Base-by-base conservation (phyloP, 2,797 vertebrate species). In the Orientallactaga sibirica region DNA sequence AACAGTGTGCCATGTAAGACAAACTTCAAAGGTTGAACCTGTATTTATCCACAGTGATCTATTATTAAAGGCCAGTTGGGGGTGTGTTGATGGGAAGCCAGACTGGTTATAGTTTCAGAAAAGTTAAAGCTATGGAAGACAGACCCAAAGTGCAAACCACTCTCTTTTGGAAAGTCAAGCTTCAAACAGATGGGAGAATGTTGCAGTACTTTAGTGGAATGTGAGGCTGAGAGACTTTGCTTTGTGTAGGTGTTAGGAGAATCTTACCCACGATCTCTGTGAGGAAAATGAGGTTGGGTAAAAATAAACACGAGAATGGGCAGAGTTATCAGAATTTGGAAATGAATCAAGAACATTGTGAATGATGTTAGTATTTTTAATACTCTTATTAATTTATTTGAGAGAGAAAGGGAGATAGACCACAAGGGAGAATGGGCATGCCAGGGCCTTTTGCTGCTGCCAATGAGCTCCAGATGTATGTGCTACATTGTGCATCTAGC, bases 1-100 rank as follows among this genome's bases (percentile, higher is more conserved):
- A 79, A 55, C 7, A 48, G 70, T 71, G 66, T 67, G 37, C 77
- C 77, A 91, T 29, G 27, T 66, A 73, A 80, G 22, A 95, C 33
- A 91, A 95, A 93, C 22, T 94, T 68, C 84, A 76, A 75, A 95
- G 66, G 79, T 41, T 61, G 81, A 3, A 52, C 67, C 33, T 66
- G 27, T 7, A 33, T 61, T 95, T 80, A 79, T 41, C 6, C 43
- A 82, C 66, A 67, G 52, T 91, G 84, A 91, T 25, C 83, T 93
- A 76, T 48, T 48, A 37, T 67, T 27, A 76, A 88, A 88, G 74
- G 78, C 86, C 77, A 18, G 5, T 79, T 67, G 79, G 55, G 55
- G 24, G 48, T 81, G 37, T 37, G 18, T 62, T 78, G 25, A 5
- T 85, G 88, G 92, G 78, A 82, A 89, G 64, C 41, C 79, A 75